Evolutionary conservation across 2,797 vertebrate genomes (phyloP), one percentile per base, ranked within the genome.

Genomic region (Threskiornis aethiopicus): DNA sequence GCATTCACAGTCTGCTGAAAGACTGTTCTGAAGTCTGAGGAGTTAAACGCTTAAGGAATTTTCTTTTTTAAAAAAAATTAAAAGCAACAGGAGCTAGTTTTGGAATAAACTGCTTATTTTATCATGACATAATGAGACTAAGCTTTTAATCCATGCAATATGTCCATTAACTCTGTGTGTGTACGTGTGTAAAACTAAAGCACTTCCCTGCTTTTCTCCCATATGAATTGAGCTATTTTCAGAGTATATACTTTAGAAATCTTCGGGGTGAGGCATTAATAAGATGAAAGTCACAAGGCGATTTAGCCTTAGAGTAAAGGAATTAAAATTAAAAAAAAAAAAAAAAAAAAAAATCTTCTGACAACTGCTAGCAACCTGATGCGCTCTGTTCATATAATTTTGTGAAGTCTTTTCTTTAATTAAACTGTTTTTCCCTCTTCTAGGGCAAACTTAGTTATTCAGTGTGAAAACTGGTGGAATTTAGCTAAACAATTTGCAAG

Each of bases 401-500:
- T 72, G 19, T 75, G 72, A 89, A 87, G n/a, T 82, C n/a, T 89
- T 77, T 42, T 84, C 44, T 82, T 82, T 84, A 78, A 87, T 84
- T 69, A 91, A 39, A 29, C 78, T 58, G 16, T 78, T 91, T 89
- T 84, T 55, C 70, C 75, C 65, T 39, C 66, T 87, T 93, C 44
- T 96, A 99, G 99, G 98, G 99, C 99, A 13, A 99, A 99, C 97
- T 98, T 99, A 82, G 99, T 99, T 96, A 99, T 99, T 83, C 99
- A 99, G 89, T 99, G 99, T 97, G 99, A 99, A 98, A 99, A 99
- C 97, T 99, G 99, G 99, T 99, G 99, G 99, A 99, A 98, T 96
- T 98, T 99, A 98, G 99, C 99, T 15, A 99, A 99, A 97, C 99
- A 99, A 97, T 99, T 99, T 96, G 99, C 99, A 89, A 99, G 98